Base-by-base conservation (phyloP, 1,140 invertebrate genomes). In the Drusus annulatus region DNA sequence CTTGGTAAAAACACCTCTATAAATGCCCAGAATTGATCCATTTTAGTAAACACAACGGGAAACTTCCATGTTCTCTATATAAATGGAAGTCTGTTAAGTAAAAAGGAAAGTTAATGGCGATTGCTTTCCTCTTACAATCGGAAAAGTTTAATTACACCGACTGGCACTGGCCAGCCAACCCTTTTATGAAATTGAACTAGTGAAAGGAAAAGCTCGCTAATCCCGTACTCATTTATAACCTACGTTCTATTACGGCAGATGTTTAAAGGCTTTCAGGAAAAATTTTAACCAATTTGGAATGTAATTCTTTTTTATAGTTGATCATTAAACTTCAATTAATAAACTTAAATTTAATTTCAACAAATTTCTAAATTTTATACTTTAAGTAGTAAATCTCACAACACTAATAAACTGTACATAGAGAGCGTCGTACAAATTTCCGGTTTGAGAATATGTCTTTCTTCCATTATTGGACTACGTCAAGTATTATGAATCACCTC, bases 211-310 rank as follows among this genome's bases (percentile, higher is more conserved):
- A n/a, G 17, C 50, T 68, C 3, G 19, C 13, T 71, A 71, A 71
- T 71, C 68, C 19, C n/a, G 16, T 23, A 71, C 45, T 71, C 54
- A 71, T 71, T 71, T 71, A 71, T 51, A 54, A 52, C 50, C 23
- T 52, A 25, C 45, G 15, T 25, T 28, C 52, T 28, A 19, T 51
- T 54, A 21, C 7, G 68, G 68, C 4, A 71, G 36, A 51, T 51
- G 68, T 71, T 71, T 8, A 68, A 68, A 50, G 54, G 25, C 23
- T 50, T 21, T 71, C 28, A 13, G 8, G 36, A 8, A 28, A 10
- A 45, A 13, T 45, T 45, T 45, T 45, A 36, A 10, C 8, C 13
- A 45, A 45, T 13, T 45, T 10, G 1, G 13, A 45, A 45, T 45
- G 2, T 13, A 45, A 45, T 45, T 45, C 36, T 45, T 45, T 2